Evolutionary conservation across 2,113 vertebrate species (phyloP).

Genomic region (Callionymus lyra): DNA sequence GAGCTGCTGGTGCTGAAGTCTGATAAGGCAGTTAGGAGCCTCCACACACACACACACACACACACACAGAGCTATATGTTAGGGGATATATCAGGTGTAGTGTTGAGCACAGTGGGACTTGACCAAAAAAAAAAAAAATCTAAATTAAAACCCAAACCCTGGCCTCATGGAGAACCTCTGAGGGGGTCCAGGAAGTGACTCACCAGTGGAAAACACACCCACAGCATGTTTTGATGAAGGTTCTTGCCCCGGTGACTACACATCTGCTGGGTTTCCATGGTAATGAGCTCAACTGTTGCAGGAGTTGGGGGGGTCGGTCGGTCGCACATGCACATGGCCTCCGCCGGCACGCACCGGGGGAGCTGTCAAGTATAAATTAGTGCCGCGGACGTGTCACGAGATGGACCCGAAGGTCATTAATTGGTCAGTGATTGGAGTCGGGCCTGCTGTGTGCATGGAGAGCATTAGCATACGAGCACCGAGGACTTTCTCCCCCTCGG

Average conservation of each 20-base stretch:
- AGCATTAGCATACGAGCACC: constrained; percentile 57
- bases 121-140: neutral
- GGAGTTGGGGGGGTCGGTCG: no score
- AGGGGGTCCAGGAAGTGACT: neutral
- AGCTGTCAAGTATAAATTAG: constrained; percentile 65
- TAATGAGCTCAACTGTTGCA: constrained; percentile 61
- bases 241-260: constrained; percentile 15
- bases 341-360: constrained; percentile 49
- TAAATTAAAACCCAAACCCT: no score
- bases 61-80: constrained; percentile 10
- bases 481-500: constrained; percentile 25
- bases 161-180: no score
- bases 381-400: constrained; percentile 56
- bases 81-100: neutral
- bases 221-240: constrained; percentile 14
- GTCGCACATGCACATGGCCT: constrained; percentile 23
- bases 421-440: constrained; percentile 63
- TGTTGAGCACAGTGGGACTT: neutral
- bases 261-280: constrained; percentile 45
- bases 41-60: constrained; percentile 18
- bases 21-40: constrained; percentile 65
- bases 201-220: constrained; percentile 15
- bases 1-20: constrained; percentile 67
- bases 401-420: constrained; percentile 60
- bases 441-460: constrained; percentile 54